Percentiles rank a stretch among this genome's conserved stretches.
phyloP scores from a whole-genome alignment of 2,797 vertebrate species.

The Chaunax sp. region DNA sequence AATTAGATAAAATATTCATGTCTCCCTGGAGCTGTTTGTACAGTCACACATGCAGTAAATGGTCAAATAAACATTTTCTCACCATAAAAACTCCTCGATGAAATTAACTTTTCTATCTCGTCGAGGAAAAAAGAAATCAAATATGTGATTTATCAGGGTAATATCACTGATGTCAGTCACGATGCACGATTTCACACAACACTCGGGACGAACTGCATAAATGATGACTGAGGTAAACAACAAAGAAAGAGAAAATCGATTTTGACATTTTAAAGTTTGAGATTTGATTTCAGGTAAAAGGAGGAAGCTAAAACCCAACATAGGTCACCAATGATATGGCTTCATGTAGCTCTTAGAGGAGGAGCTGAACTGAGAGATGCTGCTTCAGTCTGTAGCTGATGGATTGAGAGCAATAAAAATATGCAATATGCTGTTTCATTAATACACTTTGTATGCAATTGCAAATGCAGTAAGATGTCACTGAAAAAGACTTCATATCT shows the following conservation, averaged over 20 bases:
- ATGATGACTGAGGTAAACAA: background rate
- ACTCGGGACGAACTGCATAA: background rate
- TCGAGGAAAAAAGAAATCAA: background rate
- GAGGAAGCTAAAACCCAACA: too few species aligned
- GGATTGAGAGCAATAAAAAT: too few species aligned
- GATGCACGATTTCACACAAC: background rate
- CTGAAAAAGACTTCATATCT: background rate
- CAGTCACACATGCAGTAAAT: background rate
- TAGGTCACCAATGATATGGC: too few species aligned
- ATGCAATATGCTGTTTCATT: background rate
- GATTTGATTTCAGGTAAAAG: background rate
- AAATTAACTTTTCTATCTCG: background rate
- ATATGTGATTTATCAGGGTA: background rate
- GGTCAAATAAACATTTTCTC: background rate
- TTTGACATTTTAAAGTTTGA: background rate
- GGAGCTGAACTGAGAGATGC: too few species aligned
- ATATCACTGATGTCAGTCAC: background rate
- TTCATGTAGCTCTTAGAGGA: too few species aligned
- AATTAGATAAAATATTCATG: background rate
- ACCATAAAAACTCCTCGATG: background rate
- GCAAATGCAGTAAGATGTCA: background rate
- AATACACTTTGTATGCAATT: background rate
- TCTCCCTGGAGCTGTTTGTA: conserved; percentile 1
- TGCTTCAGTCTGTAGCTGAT: too few species aligned
- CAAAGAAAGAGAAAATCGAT: background rate